These are phyloP conservation scores for Xiphias gladius DNA, from an alignment of 2,113 vertebrate genomes.

Conservation along the genomic window DNA sequence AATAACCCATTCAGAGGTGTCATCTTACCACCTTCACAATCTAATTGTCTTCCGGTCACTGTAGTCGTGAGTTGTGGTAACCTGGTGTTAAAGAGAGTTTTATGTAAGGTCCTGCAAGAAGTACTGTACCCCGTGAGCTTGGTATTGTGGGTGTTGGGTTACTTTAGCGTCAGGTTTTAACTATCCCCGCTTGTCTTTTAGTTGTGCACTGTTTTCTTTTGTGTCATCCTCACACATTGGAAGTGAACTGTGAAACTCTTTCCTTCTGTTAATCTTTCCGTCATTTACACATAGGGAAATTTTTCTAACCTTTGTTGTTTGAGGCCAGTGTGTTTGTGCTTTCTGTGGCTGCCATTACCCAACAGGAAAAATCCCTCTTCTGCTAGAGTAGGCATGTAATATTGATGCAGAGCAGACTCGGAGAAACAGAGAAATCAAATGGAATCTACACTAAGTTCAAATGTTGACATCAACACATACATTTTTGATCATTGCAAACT, in stretches of 20 bases:
- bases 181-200: conserved; percentile 4
- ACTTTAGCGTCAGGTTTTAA: conserved; percentile 31
- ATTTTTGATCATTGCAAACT: conserved; percentile 81
- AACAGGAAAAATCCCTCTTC: conserved; percentile 55
- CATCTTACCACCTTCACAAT: conserved; percentile 73
- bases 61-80: conserved; percentile 53
- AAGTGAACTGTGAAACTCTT: neutral
- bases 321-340: conserved; percentile 68
- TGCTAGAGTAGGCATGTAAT: conserved; percentile 77
- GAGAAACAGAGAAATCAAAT: conserved; percentile 79
- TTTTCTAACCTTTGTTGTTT: conserved; percentile 73
- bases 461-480: conserved; percentile 80
- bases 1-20: conserved; percentile 73
- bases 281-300: conserved; percentile 61
- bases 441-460: conserved; percentile 79
- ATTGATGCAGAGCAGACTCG: conserved; percentile 80
- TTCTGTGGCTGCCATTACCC: conserved; percentile 63
- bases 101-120: conserved; percentile 36
- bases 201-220: conserved; percentile 17
- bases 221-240: conserved; percentile 11
- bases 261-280: conserved; percentile 43
- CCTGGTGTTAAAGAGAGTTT: conserved; percentile 69
- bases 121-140: conserved; percentile 2
- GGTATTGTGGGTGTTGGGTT: conserved; percentile 38
- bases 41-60: conserved; percentile 79